phyloP scores from a whole-genome alignment of 1,140 invertebrate genomes.

The Lineus longissimus region DNA sequence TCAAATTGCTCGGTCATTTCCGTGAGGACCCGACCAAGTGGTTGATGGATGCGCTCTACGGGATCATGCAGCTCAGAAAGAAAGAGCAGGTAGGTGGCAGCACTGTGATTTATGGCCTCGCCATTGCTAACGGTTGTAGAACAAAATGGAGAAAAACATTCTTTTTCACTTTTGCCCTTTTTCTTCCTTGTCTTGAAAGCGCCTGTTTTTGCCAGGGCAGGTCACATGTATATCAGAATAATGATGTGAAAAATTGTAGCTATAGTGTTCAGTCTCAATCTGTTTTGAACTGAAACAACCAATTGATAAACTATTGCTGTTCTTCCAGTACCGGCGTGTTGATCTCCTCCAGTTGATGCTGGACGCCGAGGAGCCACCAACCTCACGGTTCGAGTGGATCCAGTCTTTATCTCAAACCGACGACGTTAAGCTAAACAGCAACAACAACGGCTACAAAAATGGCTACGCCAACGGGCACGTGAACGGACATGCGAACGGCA shows the following conservation, averaged over 20 bases:
- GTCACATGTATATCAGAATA: too few species aligned
- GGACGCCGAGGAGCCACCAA: slow-evolving; percentile 10
- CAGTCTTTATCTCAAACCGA: not conserved
- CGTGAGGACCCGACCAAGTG: slow-evolving; percentile 4
- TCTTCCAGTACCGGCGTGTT: slow-evolving; percentile 4
- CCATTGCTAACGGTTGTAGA: too few species aligned
- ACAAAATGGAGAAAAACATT: too few species aligned
- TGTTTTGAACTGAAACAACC: too few species aligned
- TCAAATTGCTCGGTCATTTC: not conserved
- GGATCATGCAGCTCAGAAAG: not conserved
- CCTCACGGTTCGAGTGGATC: not conserved
- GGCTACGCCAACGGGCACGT: not conserved
- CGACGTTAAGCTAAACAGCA: not conserved
- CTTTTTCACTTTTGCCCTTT: too few species aligned
- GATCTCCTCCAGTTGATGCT: slow-evolving; percentile 11
- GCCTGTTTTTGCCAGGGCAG: too few species aligned
- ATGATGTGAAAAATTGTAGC: too few species aligned
- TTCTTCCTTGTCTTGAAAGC: too few species aligned
- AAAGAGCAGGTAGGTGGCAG: not conserved
- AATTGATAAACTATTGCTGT: too few species aligned
- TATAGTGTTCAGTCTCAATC: too few species aligned
- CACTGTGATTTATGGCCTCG: not conserved
- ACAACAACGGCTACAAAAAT: not conserved
- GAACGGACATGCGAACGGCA: not conserved
- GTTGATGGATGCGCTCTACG: not conserved